Evolutionary conservation across 2,113 vertebrate genomes (phyloP), one percentile per base, ranked within the genome.

Genomic region (Ciconia stormi): DNA sequence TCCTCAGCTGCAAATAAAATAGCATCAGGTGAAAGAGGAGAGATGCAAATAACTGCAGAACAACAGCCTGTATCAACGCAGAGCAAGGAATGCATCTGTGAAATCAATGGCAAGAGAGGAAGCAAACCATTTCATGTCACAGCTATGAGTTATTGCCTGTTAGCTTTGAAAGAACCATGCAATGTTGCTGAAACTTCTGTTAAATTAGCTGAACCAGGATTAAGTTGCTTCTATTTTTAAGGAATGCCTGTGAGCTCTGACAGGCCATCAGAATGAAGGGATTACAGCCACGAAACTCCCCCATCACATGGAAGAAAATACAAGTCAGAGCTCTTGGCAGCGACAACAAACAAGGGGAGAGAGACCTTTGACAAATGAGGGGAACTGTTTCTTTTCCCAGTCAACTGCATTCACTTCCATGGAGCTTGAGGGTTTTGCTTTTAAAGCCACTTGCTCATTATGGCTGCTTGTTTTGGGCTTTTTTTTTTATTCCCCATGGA

Each of bases 341-440:
- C 1, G 1, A 13, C 77, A 52, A 52, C 30, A 82, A 89, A 50
- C 7, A 5, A 25, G 32, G 26, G 29, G 26, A n/a, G 44, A 47
- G 61, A 34, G 10, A 69, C 23, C 59, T 74, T 83, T 58, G 67
- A 49, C 46, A 89, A 82, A 55, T 4, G 30, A 71, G 19, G 20
- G 56, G 34, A 77, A 36, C 36, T 61, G 17, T 32, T 94, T 56
- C 82, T 92, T 73, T 78, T 79, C 77, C 47, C 71, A 59, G 38
- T 46, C 62, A 61, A 47, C 23, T 88, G 65, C 2, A 0, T 38
- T 76, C 0, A 0, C 13, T 11, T 53, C 67, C 23, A 25, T 2
- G 46, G 55, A 90, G 25, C 71, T 89, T 10, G 25, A 73, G 58
- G 46, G 40, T 6, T 82, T 88, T 80, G 18, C 32, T 80, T 92